Evolutionary conservation across 2,888 invertebrate genomes (phyloP).

Genomic region (Scaptodrosophila latifasciaeformis): DNA sequence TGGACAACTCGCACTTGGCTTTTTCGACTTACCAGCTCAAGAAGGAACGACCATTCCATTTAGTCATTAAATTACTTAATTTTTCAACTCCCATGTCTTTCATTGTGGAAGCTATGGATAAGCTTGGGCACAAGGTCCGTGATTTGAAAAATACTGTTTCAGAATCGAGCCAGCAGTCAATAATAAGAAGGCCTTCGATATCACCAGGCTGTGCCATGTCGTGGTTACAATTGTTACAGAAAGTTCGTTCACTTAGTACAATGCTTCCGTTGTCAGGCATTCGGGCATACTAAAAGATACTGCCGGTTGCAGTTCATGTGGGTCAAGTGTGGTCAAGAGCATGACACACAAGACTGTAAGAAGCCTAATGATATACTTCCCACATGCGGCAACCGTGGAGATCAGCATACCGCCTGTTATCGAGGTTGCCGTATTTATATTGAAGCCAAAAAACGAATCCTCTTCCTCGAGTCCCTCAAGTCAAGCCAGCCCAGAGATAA

Average conservation of each 20-base stretch:
- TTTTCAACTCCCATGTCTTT: background rate
- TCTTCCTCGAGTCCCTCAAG: background rate
- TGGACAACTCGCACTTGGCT: background rate
- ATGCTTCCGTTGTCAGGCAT: too few relatives aligned
- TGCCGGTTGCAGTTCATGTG: too few relatives aligned
- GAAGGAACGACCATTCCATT: background rate
- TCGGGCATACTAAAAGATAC: background rate
- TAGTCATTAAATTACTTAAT: background rate
- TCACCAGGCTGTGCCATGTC: too few relatives aligned
- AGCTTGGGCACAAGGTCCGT: too few relatives aligned
- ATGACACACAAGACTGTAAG: background rate
- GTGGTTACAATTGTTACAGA: background rate
- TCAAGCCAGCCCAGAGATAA: background rate
- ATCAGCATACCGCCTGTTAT: conserved; percentile 1
- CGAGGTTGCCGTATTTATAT: too few relatives aligned
- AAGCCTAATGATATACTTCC: background rate
- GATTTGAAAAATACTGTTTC: too few relatives aligned
- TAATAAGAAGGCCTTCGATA: too few relatives aligned
- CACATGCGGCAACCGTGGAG: background rate
- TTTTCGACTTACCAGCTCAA: conserved; percentile 4
- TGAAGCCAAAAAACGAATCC: background rate
- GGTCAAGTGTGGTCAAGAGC: background rate
- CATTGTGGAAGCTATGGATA: background rate
- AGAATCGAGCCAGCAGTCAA: too few relatives aligned
- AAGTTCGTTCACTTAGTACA: conserved; percentile 1